A percentile compares a stretch with the other conserved stretches of the same genome.
Evolutionary conservation across 2,797 vertebrate species (phyloP).

Genomic region (Psittacula echo): DNA sequence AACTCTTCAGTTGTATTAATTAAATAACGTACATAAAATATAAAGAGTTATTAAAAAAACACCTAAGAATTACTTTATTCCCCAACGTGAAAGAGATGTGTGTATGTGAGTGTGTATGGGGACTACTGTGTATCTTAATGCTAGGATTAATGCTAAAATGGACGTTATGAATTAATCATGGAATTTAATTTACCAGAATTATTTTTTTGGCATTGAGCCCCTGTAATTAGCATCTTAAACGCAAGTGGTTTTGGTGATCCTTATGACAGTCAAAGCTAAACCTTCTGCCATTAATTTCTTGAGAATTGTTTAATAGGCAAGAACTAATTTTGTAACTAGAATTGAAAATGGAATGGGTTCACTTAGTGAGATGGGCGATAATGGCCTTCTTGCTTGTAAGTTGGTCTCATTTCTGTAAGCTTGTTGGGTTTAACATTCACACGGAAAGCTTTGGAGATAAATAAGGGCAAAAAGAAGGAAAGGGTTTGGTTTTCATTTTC

Average conservation of each 20-base stretch:
- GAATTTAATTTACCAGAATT: slow-evolving; percentile 73
- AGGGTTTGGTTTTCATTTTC: not conserved
- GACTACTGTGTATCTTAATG: slow-evolving; percentile 65
- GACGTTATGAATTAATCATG: slow-evolving; percentile 77
- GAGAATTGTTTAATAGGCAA: slow-evolving; percentile 58
- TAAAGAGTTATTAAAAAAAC: not conserved
- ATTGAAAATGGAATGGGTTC: slow-evolving; percentile 56
- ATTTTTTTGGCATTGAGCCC: slow-evolving; percentile 68
- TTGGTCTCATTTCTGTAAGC: slow-evolving; percentile 1
- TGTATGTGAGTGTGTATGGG: not conserved
- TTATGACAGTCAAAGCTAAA: slow-evolving; percentile 59
- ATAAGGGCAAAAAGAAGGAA: not conserved
- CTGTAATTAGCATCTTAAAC: slow-evolving; percentile 56
- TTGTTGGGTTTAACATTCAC: not conserved
- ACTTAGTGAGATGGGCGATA: slow-evolving; percentile 48
- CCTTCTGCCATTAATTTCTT: slow-evolving; percentile 61
- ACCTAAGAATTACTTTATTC: slow-evolving; percentile 45
- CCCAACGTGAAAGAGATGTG: not conserved
- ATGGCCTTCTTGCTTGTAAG: not conserved
- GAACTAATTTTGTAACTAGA: slow-evolving; percentile 55
- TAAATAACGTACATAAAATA: slow-evolving; percentile 16
- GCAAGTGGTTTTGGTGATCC: slow-evolving; percentile 49
- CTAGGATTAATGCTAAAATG: slow-evolving; percentile 75
- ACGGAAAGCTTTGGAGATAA: not conserved
- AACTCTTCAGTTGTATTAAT: slow-evolving; percentile 27